Percentiles rank a stretch among this genome's conserved stretches.
Conservation (phyloP, 2,888 invertebrate species). For the Lissonota sp. region DNA sequence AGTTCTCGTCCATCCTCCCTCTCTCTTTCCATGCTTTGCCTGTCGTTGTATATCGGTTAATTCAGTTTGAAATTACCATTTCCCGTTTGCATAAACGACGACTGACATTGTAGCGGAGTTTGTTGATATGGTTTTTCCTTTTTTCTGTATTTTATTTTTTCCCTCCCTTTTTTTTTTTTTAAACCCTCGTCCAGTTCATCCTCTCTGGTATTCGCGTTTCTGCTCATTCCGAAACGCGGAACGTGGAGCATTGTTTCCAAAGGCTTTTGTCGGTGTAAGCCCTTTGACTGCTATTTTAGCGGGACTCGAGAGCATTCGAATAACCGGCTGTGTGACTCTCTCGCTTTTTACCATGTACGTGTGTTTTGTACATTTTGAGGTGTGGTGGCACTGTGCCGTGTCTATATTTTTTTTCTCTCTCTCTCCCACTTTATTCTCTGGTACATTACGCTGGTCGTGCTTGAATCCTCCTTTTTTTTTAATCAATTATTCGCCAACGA, state of each 20-base stretch:
- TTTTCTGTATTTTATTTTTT: slow-evolving; percentile 28
- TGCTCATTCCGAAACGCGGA: slow-evolving; percentile 64
- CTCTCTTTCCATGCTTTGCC: slow-evolving; percentile 25
- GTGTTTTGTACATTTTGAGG: slow-evolving; percentile 32
- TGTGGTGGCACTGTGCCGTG: neutral
- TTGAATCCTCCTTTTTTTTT: slow-evolving; percentile 14
- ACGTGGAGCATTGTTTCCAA: slow-evolving; percentile 66
- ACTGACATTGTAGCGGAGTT: slow-evolving; percentile 34
- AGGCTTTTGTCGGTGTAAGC: slow-evolving; percentile 66
- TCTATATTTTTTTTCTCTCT: neutral
- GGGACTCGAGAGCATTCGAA: slow-evolving; percentile 38
- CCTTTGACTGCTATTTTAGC: slow-evolving; percentile 64
- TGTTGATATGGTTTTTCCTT: slow-evolving; percentile 14
- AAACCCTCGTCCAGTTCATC: slow-evolving; percentile 18
- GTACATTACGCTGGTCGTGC: slow-evolving; percentile 2
- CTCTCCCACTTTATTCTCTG: neutral
- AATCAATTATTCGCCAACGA: slow-evolving; percentile 29
- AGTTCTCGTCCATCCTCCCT: too few relatives aligned
- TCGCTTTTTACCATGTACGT: slow-evolving; percentile 1
- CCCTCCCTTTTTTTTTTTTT: slow-evolving; percentile 9
- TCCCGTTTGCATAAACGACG: slow-evolving; percentile 62
- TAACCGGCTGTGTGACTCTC: slow-evolving; percentile 36
- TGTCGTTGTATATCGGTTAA: slow-evolving; percentile 66
- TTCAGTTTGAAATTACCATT: slow-evolving; percentile 68
- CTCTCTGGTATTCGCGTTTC: slow-evolving; percentile 30